Conservation (phyloP, 2,797 vertebrate genomes). For the Echiichthys vipera region DNA sequence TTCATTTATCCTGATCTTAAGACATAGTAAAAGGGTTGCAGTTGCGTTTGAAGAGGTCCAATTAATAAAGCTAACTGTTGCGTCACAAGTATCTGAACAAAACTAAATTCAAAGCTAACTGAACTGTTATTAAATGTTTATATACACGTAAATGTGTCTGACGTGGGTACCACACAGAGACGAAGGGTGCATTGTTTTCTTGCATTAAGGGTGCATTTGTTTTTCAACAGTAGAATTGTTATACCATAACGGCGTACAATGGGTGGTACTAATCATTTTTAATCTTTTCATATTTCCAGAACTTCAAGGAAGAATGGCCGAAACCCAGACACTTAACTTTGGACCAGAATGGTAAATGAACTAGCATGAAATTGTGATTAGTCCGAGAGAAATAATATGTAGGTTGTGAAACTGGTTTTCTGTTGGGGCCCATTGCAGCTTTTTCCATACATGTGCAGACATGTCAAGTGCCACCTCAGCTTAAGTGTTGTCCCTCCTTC, state of each 20-base stretch:
- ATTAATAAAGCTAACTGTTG: neutral
- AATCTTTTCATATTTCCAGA: slow-evolving; percentile 77
- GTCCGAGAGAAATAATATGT: slow-evolving; percentile 11
- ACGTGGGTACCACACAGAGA: neutral
- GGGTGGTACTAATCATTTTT: slow-evolving; percentile 15
- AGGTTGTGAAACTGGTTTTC: slow-evolving; percentile 55
- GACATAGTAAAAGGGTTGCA: neutral
- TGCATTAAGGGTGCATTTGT: too few relatives aligned
- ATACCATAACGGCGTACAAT: neutral
- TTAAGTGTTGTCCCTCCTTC: slow-evolving; percentile 25
- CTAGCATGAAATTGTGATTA: slow-evolving; percentile 14
- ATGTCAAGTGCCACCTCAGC: slow-evolving; percentile 24
- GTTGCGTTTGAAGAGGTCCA: neutral
- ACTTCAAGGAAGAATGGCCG: slow-evolving; percentile 91
- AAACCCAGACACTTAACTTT: slow-evolving; percentile 99
- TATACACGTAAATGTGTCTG: neutral
- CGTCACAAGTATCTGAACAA: too few relatives aligned
- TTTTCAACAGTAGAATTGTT: neutral
- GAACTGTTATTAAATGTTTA: neutral
- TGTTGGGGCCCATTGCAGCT: neutral
- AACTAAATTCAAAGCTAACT: neutral
- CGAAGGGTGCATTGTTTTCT: too few relatives aligned
- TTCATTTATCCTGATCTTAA: neutral
- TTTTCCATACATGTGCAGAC: slow-evolving; percentile 43
- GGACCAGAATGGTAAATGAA: slow-evolving; percentile 98